Evolutionary conservation across 2,888 invertebrate genomes (phyloP).

Genomic region (Hartigia nigra): DNA sequence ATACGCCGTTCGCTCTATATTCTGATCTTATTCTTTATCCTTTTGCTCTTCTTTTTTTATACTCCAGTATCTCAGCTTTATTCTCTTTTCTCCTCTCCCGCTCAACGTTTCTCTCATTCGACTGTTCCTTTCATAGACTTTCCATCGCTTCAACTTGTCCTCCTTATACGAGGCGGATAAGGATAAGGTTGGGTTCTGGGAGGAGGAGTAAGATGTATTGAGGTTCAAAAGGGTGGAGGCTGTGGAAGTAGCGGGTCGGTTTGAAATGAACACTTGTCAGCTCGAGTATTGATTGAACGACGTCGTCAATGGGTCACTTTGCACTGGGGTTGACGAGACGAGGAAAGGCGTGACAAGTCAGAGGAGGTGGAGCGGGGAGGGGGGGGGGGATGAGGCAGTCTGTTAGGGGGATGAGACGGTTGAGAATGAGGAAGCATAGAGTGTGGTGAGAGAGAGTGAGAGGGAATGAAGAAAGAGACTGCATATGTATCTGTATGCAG

Average conservation of each 20-base stretch:
- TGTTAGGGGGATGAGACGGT: background rate
- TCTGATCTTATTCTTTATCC: background rate
- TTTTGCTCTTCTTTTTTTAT: background rate
- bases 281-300: slow-evolving; percentile 41
- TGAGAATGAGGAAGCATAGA: background rate
- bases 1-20: background rate
- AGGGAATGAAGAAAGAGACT: background rate
- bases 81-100: background rate
- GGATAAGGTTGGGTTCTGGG: background rate
- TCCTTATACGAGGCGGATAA: background rate
- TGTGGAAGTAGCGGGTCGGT: background rate
- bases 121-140: background rate
- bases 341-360: slow-evolving; percentile 12
- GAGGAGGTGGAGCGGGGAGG: background rate
- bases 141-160: background rate
- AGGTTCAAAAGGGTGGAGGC: background rate
- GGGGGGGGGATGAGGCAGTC: background rate
- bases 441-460: background rate
- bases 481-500: background rate
- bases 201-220: background rate
- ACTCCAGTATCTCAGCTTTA: background rate
- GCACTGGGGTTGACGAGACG: slow-evolving; percentile 7
- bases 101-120: background rate
- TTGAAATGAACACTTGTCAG: background rate
- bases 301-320: slow-evolving; percentile 44